Base-by-base conservation (phyloP, 2,888 invertebrate species). In the Seira musarum region DNA sequence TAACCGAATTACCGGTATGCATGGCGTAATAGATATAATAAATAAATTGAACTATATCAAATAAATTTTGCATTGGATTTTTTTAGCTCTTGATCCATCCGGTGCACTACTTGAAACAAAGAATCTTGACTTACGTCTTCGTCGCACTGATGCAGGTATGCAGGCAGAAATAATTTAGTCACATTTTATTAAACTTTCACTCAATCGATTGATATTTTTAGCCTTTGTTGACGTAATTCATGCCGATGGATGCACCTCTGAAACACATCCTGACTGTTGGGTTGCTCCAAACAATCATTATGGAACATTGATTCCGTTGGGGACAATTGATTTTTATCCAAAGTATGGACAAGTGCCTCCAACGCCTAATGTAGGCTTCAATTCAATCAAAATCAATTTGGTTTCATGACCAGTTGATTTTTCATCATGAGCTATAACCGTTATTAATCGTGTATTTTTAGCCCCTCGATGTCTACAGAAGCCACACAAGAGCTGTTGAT, bases 261-360 rank as follows among this genome's bases (percentile, higher is more conserved):
- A 72, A 13, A 61, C 73, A 2, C 81, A 35, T 21, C 46, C 73
- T 6, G 79, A 80, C 13, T 82, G 82, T 22, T 84, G 84, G 84
- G 77, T 84, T 5, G 65, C 78, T n/a, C 82, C 82, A 40, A 81
- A 80, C 40, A 82, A 75, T 68, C 84, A 84, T 73, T 84, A 84
- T 21, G 84, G 74, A 13, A 81, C 80, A 3, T 53, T 84, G 24
- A 53, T 81, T 13, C 80, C 82, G 15, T 24, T 81, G 1, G 84
- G 84, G 10, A 84, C 81, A 19, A 76, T 82, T 40, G 84, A 84
- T 25, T 84, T 84, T 67, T 84, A 81, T 30, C 82, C 82, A 0
- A 66, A 74, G 10, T 84, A 78, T 40, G 84, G 84, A 1, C 75
- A 71, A 8, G 24, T 73, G 1, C 82, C 73, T 46, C 84, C 84